Percentiles rank a stretch among this genome's conserved stretches.
phyloP scores from a whole-genome alignment of 92 coral and sea anemone genomes.

The Siderastrea radians region DNA sequence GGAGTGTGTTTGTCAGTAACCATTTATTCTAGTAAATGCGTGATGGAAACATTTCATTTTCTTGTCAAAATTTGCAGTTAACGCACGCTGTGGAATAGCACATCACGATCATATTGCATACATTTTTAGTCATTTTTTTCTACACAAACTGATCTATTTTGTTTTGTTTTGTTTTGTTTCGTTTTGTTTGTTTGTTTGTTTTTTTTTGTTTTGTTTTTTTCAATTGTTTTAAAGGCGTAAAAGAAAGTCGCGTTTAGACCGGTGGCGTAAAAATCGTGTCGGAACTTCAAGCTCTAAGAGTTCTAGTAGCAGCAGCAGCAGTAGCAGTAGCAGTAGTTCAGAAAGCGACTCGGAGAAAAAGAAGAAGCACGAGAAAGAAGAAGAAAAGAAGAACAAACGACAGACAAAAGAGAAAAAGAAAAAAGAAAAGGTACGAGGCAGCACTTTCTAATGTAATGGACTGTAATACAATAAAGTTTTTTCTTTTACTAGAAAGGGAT shows the following conservation, averaged over 20 bases:
- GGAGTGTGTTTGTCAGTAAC: no score
- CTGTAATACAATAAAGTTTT: not conserved
- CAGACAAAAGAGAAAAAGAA: constrained; percentile 36
- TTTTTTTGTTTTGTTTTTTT: not conserved
- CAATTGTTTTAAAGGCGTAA: constrained; percentile 45
- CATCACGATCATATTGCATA: no score
- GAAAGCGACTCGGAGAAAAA: constrained; percentile 32
- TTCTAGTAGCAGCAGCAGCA: constrained; percentile 30
- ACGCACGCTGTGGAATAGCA: no score
- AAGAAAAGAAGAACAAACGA: constrained; percentile 42
- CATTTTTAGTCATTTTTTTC: no score
- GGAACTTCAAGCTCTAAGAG: constrained; percentile 70
- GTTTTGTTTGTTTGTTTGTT: not conserved
- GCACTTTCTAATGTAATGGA: not conserved
- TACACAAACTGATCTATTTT: no score
- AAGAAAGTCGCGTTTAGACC: constrained; percentile 72
- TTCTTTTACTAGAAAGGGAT: no score
- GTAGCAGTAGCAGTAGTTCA: constrained; percentile 32
- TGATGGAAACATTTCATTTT: no score
- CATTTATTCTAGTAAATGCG: no score
- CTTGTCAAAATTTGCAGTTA: no score
- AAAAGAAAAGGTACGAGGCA: constrained; percentile 1
- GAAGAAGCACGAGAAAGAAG: constrained; percentile 40
- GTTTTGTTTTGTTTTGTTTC: not conserved
- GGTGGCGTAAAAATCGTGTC: constrained; percentile 90